Percentiles rank a stretch among this genome's conserved stretches.
Evolutionary conservation across 2,113 vertebrate genomes (phyloP).

Genomic region (Callaeas wilsoni): DNA sequence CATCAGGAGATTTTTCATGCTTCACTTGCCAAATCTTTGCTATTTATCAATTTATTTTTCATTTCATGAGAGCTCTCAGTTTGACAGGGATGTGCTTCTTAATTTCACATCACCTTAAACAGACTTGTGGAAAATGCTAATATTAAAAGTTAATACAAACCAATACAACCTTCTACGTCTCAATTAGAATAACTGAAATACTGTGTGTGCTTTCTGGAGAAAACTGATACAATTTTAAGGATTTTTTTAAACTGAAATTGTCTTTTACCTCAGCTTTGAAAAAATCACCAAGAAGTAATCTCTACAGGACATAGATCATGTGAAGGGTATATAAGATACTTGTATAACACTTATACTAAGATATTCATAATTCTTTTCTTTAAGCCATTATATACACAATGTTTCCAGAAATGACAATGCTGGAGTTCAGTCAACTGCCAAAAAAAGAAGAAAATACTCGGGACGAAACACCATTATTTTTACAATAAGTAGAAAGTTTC

Average conservation of each 20-base stretch:
- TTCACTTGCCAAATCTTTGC: neutral
- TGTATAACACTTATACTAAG: neutral
- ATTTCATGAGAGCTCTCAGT: neutral
- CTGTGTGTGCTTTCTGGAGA: neutral
- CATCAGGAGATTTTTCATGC: neutral
- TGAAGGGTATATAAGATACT: neutral
- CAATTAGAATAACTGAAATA: neutral
- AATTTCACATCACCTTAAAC: neutral
- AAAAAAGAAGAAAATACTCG: neutral
- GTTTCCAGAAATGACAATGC: neutral
- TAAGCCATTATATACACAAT: neutral
- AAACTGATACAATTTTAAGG: neutral
- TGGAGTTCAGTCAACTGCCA: neutral
- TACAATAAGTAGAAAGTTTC: neutral
- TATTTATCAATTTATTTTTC: neutral
- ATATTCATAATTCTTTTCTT: neutral
- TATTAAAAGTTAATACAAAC: neutral
- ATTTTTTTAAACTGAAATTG: neutral
- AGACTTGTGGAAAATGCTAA: neutral
- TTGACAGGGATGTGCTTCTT: neutral
- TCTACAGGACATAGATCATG: neutral
- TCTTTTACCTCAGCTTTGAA: neutral
- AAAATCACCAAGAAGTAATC: neutral
- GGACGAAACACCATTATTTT: neutral
- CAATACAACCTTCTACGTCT: neutral